Conservation (phyloP, 2,797 vertebrate species). For the Natrix natrix region DNA sequence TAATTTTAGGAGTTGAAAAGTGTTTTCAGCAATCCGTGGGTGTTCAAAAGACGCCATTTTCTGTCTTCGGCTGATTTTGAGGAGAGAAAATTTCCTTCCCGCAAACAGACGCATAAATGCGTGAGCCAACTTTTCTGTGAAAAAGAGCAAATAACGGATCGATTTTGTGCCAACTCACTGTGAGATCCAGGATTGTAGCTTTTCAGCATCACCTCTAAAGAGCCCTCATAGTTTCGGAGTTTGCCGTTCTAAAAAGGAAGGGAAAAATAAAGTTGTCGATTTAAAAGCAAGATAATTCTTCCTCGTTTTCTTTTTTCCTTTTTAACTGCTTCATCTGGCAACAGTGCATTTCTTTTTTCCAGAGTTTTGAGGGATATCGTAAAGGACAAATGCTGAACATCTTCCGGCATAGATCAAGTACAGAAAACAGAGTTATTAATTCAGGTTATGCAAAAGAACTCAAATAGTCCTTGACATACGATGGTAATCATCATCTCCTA, state of each 20-base stretch:
- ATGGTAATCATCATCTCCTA: no score
- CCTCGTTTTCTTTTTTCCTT: accelerated
- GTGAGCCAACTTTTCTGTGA: neutral
- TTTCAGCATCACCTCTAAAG: constrained; percentile 55
- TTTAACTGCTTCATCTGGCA: neutral
- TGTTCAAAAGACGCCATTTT: neutral
- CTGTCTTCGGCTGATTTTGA: neutral
- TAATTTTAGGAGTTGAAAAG: neutral
- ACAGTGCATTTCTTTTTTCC: neutral
- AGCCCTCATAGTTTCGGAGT: constrained; percentile 36
- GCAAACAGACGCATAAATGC: neutral
- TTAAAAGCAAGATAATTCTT: neutral
- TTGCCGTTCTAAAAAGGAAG: constrained; percentile 5
- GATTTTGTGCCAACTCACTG: constrained; percentile 45
- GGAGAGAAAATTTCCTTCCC: neutral
- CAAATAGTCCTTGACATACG: neutral
- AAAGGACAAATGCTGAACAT: neutral
- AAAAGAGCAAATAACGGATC: neutral
- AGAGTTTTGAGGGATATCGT: neutral
- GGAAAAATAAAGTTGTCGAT: neutral
- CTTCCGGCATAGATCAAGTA: neutral
- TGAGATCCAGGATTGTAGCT: neutral
- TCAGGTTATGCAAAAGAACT: neutral
- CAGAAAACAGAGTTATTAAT: neutral
- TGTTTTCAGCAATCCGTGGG: neutral